Conservation (phyloP, 2,888 invertebrate species). For the Hirtodrosophila cameraria region DNA sequence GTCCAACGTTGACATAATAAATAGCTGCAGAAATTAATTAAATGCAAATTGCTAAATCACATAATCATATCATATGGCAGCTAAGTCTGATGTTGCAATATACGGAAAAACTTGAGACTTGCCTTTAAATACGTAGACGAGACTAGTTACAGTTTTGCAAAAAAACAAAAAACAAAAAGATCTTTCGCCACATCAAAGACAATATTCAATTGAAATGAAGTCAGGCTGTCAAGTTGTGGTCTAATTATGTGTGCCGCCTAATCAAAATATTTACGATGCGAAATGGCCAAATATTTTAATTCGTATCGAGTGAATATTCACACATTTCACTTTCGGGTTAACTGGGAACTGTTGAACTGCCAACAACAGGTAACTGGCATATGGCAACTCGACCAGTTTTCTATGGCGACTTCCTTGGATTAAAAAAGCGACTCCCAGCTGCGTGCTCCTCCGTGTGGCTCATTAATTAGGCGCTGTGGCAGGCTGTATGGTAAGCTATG, state of each 20-base stretch:
- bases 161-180: constrained; percentile 4
- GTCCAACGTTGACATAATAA: constrained; percentile 70
- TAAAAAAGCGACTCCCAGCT: constrained; percentile 10
- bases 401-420: constrained; percentile 64
- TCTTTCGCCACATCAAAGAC: constrained; percentile 34
- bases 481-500: constrained; percentile 36
- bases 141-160: constrained; percentile 23
- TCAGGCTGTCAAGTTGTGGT: constrained; percentile 36
- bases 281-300: constrained; percentile 67
- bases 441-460: constrained; percentile 26
- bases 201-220: constrained; percentile 39
- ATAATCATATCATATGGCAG: constrained; percentile 77
- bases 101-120: constrained; percentile 56
- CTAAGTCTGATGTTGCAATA: constrained; percentile 64
- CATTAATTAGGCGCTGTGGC: constrained; percentile 61
- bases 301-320: constrained; percentile 49
- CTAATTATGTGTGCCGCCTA: constrained; percentile 59
- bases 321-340: constrained; percentile 50
- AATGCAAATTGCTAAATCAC: constrained; percentile 77
- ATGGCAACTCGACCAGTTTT: constrained; percentile 7
- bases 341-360: too few relatives aligned
- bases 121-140: not conserved
- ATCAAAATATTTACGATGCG: constrained; percentile 66
- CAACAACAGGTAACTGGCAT: constrained; percentile 45
- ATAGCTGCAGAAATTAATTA: constrained; percentile 75